phyloP scores from a whole-genome alignment of 2,888 invertebrate species.

The Lithosia quadra region DNA sequence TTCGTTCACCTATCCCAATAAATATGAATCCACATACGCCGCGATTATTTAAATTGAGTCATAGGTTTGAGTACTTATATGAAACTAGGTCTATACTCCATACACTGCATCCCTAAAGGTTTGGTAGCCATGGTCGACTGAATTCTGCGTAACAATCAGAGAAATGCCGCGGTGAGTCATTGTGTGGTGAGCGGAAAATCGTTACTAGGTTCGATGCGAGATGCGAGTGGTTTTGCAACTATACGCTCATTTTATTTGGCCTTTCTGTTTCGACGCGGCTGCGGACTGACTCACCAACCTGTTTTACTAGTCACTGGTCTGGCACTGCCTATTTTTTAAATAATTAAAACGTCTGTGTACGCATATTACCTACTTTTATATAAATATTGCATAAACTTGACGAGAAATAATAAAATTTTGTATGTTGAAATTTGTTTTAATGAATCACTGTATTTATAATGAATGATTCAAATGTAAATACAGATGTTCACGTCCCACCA shows the following conservation, averaged over 20 bases:
- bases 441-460: neutral
- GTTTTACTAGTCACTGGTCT: slow-evolving; percentile 50
- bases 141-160: slow-evolving; percentile 44
- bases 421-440: neutral
- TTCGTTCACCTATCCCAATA: too few relatives aligned
- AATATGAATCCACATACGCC: too few relatives aligned
- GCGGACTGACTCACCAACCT: slow-evolving; percentile 58
- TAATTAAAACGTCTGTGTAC: neutral
- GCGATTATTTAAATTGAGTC: too few relatives aligned
- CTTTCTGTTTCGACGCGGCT: slow-evolving; percentile 46
- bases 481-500: neutral
- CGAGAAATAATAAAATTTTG: neutral
- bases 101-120: neutral
- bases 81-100: too few relatives aligned
- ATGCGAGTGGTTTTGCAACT: slow-evolving; percentile 55
- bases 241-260: slow-evolving; percentile 59
- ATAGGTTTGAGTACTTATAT: too few relatives aligned
- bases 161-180: slow-evolving; percentile 56
- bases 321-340: slow-evolving; percentile 25
- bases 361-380: neutral
- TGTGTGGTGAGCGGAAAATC: slow-evolving; percentile 43
- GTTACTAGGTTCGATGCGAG: slow-evolving; percentile 44
- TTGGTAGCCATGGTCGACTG: neutral
- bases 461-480: neutral
- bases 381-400: neutral